phyloP scores from a whole-genome alignment of 2,113 vertebrate species.

The Pseudonaja textilis region DNA sequence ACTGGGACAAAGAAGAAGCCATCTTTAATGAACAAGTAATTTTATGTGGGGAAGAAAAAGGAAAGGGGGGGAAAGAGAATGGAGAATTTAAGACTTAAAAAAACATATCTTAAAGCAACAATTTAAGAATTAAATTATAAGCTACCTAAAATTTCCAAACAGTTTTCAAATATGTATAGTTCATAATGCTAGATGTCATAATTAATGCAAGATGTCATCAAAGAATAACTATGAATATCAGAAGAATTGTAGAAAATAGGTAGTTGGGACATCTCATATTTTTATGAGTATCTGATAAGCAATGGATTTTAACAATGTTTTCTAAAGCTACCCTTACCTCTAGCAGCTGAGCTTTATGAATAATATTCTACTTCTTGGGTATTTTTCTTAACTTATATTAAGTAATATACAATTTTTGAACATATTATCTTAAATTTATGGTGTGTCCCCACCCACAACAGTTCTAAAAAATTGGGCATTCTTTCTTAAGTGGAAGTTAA shows the following conservation, averaged over 20 bases:
- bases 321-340: neutral
- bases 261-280: neutral
- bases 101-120: neutral
- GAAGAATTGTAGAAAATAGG: neutral
- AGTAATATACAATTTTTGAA: slow-evolving; percentile 13
- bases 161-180: neutral
- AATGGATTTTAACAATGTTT: neutral
- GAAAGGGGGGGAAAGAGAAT: too few species aligned
- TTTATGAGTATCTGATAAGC: neutral
- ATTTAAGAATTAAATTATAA: neutral
- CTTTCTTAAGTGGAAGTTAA: slow-evolving; percentile 16
- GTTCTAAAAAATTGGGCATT: slow-evolving; percentile 25
- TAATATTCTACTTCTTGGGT: slow-evolving; percentile 25
- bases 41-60: too few species aligned
- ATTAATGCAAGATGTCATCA: too few species aligned
- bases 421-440: neutral
- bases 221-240: neutral
- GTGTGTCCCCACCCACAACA: neutral
- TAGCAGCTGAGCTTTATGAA: neutral
- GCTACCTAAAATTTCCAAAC: neutral
- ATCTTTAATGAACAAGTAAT: too few species aligned
- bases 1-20: too few species aligned
- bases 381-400: neutral
- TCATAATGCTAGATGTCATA: neutral
- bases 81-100: too few species aligned